Conservation (phyloP, 2,888 invertebrate species). For the Panorpa germanica region DNA sequence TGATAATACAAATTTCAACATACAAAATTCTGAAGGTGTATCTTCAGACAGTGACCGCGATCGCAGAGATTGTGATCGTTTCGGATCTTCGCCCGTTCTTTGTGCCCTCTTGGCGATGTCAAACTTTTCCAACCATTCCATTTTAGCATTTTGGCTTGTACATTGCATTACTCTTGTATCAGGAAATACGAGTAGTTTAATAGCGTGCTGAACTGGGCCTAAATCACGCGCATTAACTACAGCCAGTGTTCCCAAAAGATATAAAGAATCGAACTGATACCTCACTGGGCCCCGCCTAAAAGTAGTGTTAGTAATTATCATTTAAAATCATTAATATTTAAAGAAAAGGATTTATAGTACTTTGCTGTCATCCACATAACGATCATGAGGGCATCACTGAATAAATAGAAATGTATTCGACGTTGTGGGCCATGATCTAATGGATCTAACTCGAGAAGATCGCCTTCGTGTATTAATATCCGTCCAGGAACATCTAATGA, state of each 20-base stretch:
- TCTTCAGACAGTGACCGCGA: too few species aligned
- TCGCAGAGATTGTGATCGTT: too few species aligned
- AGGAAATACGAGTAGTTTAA: constrained; percentile 86
- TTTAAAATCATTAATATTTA: too few species aligned
- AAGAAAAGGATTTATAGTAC: too few species aligned
- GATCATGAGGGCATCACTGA: constrained; percentile 82
- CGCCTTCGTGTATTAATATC: constrained; percentile 76
- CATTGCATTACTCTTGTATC: constrained; percentile 86
- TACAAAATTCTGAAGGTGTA: too few species aligned
- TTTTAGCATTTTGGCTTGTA: constrained; percentile 53
- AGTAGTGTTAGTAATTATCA: too few species aligned
- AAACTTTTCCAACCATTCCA: constrained; percentile 88
- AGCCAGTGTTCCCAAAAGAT: constrained; percentile 75
- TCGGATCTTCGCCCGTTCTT: too few species aligned
- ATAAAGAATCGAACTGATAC: constrained; percentile 67
- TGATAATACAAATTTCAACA: too few species aligned
- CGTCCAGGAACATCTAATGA: constrained; percentile 58
- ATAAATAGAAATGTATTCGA: constrained; percentile 78
- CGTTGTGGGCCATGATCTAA: constrained; percentile 73
- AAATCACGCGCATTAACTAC: constrained; percentile 87
- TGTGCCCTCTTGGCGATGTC: constrained; percentile 84
- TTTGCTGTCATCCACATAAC: constrained; percentile 64
- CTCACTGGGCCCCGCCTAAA: constrained; percentile 57
- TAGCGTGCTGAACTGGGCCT: constrained; percentile 78
- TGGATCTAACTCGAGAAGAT: constrained; percentile 74